These are phyloP conservation scores for Orgyia antiqua DNA, from an alignment of 2,888 invertebrate species.

Conservation along the genomic window DNA sequence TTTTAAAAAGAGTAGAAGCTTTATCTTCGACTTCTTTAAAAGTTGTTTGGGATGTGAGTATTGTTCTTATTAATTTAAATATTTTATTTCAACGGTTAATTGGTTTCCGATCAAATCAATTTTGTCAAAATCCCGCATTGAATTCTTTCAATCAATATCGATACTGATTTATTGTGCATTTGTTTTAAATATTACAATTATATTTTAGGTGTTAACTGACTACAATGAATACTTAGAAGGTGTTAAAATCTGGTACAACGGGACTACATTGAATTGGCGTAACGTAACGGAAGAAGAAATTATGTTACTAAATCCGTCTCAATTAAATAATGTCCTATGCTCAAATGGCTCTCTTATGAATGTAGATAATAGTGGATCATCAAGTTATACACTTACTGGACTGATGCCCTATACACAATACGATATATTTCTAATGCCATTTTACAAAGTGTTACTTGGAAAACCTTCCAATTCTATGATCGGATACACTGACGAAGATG, in stretches of 20 bases:
- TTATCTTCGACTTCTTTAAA: slow-evolving; percentile 87
- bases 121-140: too few species aligned
- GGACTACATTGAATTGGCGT: slow-evolving; percentile 67
- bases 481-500: slow-evolving; percentile 91
- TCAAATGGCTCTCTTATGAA: slow-evolving; percentile 83
- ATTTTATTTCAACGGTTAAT: too few species aligned
- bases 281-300: slow-evolving; percentile 56
- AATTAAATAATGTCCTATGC: slow-evolving; percentile 46
- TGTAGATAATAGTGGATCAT: slow-evolving; percentile 82
- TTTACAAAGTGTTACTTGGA: slow-evolving; percentile 91
- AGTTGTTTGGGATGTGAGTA: slow-evolving; percentile 89
- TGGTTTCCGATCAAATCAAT: too few species aligned
- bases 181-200: slow-evolving; percentile 2
- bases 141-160: too few species aligned
- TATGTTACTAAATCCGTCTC: slow-evolving; percentile 41
- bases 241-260: slow-evolving; percentile 81
- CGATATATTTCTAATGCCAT: slow-evolving; percentile 94
- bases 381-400: slow-evolving; percentile 85
- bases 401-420: slow-evolving; percentile 92
- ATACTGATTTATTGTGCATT: not conserved
- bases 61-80: slow-evolving; percentile 6
- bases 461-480: slow-evolving; percentile 94
- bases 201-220: slow-evolving; percentile 67
- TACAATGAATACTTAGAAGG: slow-evolving; percentile 81
- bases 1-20: slow-evolving; percentile 81